phyloP scores from a whole-genome alignment of 2,888 invertebrate species.

The Lymantria dispar region DNA sequence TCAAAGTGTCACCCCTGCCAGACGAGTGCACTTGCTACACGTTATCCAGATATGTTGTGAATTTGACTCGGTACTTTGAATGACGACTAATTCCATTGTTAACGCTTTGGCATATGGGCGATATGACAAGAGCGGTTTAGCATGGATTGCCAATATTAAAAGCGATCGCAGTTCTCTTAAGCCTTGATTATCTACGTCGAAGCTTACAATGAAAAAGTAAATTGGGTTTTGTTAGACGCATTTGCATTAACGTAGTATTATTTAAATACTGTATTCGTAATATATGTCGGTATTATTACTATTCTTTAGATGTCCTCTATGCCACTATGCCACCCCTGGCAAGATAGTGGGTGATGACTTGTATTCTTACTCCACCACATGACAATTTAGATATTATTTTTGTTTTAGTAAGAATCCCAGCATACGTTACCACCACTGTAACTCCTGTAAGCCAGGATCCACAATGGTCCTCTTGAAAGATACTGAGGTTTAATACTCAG shows the following conservation, averaged over 20 bases:
- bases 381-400: too few relatives aligned
- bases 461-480: too few relatives aligned
- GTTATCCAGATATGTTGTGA: constrained; percentile 71
- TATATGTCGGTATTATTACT: too few relatives aligned
- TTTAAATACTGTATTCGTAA: too few relatives aligned
- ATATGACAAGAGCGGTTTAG: constrained; percentile 65
- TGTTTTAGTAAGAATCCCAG: too few relatives aligned
- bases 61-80: constrained; percentile 74
- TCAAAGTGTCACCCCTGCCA: constrained; percentile 74
- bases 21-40: constrained; percentile 75
- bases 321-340: too few relatives aligned
- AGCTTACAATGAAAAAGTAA: constrained; percentile 1
- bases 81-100: constrained; percentile 81
- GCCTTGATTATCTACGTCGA: constrained; percentile 21
- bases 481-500: too few relatives aligned
- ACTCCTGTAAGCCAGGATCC: too few relatives aligned
- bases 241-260: not conserved
- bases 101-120: constrained; percentile 70
- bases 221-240: not conserved
- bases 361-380: too few relatives aligned
- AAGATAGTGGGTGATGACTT: too few relatives aligned
- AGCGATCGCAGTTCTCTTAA: constrained; percentile 19
- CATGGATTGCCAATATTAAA: constrained; percentile 49
- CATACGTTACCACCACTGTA: too few relatives aligned
- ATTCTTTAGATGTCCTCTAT: too few relatives aligned